Conservation (phyloP, 2,797 vertebrate species). For the Siniperca scherzeri region DNA sequence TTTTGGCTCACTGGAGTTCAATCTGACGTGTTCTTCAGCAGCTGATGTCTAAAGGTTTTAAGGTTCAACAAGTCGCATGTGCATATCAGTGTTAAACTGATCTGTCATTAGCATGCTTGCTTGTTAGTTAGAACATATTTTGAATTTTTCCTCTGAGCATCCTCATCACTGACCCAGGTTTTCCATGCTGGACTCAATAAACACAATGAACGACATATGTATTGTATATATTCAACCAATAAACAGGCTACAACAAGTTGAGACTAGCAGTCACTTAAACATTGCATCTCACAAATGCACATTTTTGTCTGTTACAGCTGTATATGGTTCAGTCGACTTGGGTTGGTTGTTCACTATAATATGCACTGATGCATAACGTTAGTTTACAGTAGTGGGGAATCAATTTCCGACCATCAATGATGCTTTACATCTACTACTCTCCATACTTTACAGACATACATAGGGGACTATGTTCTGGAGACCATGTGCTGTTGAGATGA, state of each 20-base stretch:
- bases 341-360: neutral
- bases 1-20: neutral
- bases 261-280: neutral
- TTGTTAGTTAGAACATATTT: no score
- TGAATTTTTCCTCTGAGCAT: neutral
- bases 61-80: neutral
- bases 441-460: neutral
- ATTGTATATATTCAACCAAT: neutral
- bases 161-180: neutral
- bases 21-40: neutral
- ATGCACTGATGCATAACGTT: neutral
- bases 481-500: neutral
- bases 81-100: neutral
- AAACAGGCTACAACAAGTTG: neutral
- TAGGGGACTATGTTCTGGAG: neutral
- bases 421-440: neutral
- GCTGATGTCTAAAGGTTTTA: no score
- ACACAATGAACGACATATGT: neutral
- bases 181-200: neutral
- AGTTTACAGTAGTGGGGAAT: neutral
- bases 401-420: neutral
- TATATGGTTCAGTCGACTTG: slow-evolving; percentile 5
- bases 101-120: neutral
- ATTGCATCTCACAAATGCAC: neutral
- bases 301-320: neutral